Evolutionary conservation across 2,113 vertebrate genomes (phyloP).

Genomic region (Sigmodon hispidus): DNA sequence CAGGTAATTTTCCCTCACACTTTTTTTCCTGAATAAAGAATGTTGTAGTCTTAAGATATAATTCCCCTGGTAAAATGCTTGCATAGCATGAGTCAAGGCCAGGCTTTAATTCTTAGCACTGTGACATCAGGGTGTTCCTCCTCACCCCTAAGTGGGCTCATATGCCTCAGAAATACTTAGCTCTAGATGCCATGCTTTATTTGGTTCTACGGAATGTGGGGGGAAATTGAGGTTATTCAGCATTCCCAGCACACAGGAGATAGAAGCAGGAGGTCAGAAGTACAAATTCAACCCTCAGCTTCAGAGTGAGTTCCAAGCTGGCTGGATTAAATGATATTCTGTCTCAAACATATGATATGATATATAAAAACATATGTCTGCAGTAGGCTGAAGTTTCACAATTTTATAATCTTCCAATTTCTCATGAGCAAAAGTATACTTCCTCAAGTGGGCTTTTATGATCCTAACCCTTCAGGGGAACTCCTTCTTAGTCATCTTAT

Average conservation of each 20-base stretch:
- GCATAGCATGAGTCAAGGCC: background rate
- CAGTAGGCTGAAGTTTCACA: background rate
- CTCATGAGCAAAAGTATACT: background rate
- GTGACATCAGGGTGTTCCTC: background rate
- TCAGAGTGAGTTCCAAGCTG: background rate
- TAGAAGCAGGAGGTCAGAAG: background rate
- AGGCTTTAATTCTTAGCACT: background rate
- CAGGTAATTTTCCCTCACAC: conserved; percentile 28
- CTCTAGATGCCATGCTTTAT: background rate
- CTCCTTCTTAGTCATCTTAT: background rate
- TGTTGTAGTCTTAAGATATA: background rate
- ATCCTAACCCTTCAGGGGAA: background rate
- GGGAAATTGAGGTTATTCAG: background rate
- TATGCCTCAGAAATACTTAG: background rate
- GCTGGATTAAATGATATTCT: background rate
- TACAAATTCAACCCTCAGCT: background rate
- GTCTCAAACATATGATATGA: background rate
- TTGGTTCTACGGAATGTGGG: background rate
- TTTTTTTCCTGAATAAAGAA: conserved; percentile 25
- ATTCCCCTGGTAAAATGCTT: background rate
- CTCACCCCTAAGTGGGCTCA: background rate
- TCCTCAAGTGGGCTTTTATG: conserved; percentile 37
- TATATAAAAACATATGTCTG: background rate
- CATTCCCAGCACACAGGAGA: background rate
- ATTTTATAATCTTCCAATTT: conserved; percentile 45